Evolutionary conservation across 2,888 invertebrate species (phyloP).

Genomic region (Erebia ligea): DNA sequence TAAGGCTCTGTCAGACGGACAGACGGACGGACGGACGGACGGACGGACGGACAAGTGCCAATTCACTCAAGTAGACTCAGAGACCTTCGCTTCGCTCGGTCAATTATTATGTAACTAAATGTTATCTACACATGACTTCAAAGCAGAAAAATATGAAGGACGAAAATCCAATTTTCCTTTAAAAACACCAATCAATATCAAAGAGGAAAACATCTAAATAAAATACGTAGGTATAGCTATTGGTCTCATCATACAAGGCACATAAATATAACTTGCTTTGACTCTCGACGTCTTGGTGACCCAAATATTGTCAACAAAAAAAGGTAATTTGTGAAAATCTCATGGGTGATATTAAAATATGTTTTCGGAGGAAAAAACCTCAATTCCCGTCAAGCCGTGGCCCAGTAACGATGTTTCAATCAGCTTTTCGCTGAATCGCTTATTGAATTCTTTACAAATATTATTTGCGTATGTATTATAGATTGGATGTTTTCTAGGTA

Average conservation of each 20-base stretch:
- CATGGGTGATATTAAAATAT: conserved; percentile 16
- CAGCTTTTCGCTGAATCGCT: conserved; percentile 15
- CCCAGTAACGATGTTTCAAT: conserved; percentile 2
- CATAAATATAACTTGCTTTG: not conserved
- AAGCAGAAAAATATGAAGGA: not conserved
- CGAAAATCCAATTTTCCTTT: conserved; percentile 14
- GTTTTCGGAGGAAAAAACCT: not conserved
- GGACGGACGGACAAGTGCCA: too few relatives aligned
- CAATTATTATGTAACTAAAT: too few relatives aligned
- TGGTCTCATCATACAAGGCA: not conserved
- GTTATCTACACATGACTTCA: too few relatives aligned
- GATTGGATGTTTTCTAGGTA: not conserved
- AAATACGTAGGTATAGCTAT: not conserved
- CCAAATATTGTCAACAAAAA: conserved; percentile 24
- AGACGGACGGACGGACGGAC: too few relatives aligned
- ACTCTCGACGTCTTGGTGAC: not conserved
- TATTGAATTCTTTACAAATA: conserved; percentile 15
- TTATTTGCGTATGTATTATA: not conserved
- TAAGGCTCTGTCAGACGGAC: too few relatives aligned
- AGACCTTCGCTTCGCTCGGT: too few relatives aligned
- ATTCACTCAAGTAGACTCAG: too few relatives aligned
- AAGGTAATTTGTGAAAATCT: conserved; percentile 29
- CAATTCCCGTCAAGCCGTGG: not conserved
- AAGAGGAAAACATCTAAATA: not conserved
- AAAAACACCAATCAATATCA: conserved; percentile 10